A percentile compares a stretch with the other conserved stretches of the same genome.
phyloP scores from a whole-genome alignment of 2,888 invertebrate genomes.

The Tachystola acroxantha region DNA sequence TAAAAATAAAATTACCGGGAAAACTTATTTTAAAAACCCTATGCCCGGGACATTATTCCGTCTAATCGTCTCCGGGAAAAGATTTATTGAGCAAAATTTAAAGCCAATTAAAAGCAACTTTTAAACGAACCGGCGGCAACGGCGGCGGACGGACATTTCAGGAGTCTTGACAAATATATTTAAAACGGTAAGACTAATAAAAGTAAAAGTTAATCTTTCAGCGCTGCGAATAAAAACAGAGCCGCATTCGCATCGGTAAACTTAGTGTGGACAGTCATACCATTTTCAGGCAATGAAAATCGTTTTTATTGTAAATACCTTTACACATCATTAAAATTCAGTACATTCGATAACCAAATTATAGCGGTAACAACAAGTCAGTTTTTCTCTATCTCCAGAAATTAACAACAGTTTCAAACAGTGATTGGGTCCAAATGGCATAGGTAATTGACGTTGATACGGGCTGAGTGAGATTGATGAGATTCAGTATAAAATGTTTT shows the following conservation, averaged over 20 bases:
- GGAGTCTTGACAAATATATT: slow-evolving; percentile 39
- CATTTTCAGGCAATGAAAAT: not conserved
- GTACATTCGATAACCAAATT: too few relatives aligned
- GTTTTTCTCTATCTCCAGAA: too few relatives aligned
- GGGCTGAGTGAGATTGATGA: too few relatives aligned
- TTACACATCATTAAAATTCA: too few relatives aligned
- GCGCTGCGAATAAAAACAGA: slow-evolving; percentile 18
- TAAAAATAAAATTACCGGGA: slow-evolving; percentile 17
- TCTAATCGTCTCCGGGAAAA: slow-evolving; percentile 28
- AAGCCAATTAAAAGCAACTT: slow-evolving; percentile 39
- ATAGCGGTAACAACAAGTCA: too few relatives aligned
- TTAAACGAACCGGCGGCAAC: slow-evolving; percentile 31
- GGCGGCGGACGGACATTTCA: too few relatives aligned
- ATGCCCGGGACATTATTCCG: slow-evolving; percentile 7
- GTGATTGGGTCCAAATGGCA: too few relatives aligned
- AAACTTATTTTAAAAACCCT: slow-evolving; percentile 13
- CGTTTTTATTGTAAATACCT: too few relatives aligned
- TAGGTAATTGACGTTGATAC: too few relatives aligned
- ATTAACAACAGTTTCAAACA: too few relatives aligned
- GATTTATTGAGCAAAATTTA: slow-evolving; percentile 44
- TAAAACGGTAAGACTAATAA: slow-evolving; percentile 23
- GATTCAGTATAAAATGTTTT: too few relatives aligned
- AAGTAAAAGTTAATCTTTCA: slow-evolving; percentile 31
- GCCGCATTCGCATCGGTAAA: slow-evolving; percentile 3
- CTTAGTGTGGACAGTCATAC: slow-evolving; percentile 3